Evolutionary conservation across 2,797 vertebrate genomes (phyloP).

Genomic region (Chaetophractus vellerosus): DNA sequence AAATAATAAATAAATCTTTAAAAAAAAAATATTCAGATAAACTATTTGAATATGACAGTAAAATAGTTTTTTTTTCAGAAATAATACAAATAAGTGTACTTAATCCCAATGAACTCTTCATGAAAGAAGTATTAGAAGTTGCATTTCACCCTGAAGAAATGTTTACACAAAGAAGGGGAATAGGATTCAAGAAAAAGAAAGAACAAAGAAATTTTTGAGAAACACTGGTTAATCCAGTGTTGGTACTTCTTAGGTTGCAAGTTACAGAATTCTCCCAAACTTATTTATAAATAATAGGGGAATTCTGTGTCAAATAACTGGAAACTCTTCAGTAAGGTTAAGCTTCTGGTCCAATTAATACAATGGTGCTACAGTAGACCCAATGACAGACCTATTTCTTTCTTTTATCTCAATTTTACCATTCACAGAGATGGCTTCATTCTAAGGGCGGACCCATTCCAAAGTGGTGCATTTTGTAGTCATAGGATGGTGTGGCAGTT

Average conservation of each 20-base stretch:
- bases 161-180: not conserved
- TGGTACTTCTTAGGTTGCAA: not conserved
- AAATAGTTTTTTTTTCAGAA: slow-evolving; percentile 4
- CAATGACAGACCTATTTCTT: not conserved
- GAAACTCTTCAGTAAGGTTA: not conserved
- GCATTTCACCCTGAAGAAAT: slow-evolving; percentile 7
- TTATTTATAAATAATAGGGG: not conserved
- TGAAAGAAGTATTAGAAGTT: not conserved
- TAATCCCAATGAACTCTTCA: not conserved
- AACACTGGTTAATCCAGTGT: not conserved
- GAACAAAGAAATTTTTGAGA: not conserved
- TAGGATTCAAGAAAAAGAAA: not conserved
- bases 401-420: not conserved
- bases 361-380: not conserved
- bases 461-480: not conserved
- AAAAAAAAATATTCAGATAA: too few species aligned
- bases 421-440: not conserved
- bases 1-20: too few species aligned
- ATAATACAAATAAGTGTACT: not conserved
- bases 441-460: not conserved
- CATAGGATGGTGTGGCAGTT: not conserved
- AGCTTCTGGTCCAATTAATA: not conserved
- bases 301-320: not conserved
- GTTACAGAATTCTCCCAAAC: not conserved
- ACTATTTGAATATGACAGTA: not conserved